Percentiles rank a stretch among this genome's conserved stretches.
phyloP scores from a whole-genome alignment of 2,797 vertebrate species.

The Catharus ustulatus region DNA sequence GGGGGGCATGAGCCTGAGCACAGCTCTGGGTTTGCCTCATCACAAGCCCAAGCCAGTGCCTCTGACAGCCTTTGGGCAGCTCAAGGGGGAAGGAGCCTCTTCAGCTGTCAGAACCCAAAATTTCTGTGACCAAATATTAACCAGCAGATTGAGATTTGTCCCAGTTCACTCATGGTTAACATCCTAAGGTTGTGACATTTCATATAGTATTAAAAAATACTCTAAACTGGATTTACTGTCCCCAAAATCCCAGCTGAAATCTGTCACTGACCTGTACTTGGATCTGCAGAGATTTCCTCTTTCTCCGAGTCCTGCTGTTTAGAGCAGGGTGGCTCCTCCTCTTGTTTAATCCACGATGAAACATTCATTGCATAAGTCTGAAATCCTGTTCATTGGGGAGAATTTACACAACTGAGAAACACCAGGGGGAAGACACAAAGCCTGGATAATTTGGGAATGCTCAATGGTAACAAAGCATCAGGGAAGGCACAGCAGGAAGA shows the following conservation, averaged over 20 bases:
- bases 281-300: background rate
- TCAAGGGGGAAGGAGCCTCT: background rate
- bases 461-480: background rate
- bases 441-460: rapidly evolving
- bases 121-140: background rate
- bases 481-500: background rate
- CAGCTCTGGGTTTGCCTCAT: background rate
- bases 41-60: background rate
- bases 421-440: background rate
- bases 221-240: background rate
- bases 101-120: background rate
- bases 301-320: background rate
- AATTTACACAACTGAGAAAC: background rate
- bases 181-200: rapidly evolving
- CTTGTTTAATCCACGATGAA: constrained; percentile 30
- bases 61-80: background rate
- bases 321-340: constrained; percentile 9
- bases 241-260: background rate
- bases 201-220: background rate
- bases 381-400: background rate
- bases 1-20: background rate
- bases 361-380: background rate
- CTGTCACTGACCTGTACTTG: background rate
- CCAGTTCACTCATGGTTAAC: background rate
- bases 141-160: background rate